These are phyloP conservation scores for Fistularia tabacaria DNA, from an alignment of 2,797 vertebrate species.

Conservation along the genomic window DNA sequence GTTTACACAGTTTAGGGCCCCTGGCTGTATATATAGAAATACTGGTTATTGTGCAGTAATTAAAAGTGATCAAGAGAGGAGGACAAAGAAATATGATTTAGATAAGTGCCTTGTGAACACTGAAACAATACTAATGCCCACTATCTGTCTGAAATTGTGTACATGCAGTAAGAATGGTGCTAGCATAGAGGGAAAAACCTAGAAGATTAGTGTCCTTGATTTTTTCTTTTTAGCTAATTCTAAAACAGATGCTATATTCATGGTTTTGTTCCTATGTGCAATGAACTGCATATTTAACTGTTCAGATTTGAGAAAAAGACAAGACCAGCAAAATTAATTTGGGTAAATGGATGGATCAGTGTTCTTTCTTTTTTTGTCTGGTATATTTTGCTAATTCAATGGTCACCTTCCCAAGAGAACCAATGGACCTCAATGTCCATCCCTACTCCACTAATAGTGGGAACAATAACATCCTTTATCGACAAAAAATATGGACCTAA, in stretches of 20 bases:
- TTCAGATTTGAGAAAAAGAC: conserved; percentile 11
- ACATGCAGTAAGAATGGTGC: conserved; percentile 85
- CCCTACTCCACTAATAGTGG: no score
- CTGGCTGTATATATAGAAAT: conserved; percentile 35
- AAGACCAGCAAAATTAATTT: neutral
- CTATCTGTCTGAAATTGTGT: conserved; percentile 78
- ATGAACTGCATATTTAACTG: conserved; percentile 25
- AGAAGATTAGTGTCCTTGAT: conserved; percentile 39
- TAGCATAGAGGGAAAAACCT: conserved; percentile 63
- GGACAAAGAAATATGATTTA: conserved; percentile 56
- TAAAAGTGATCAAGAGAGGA: conserved; percentile 32
- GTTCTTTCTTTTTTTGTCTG: no score
- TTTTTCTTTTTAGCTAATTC: conserved; percentile 47
- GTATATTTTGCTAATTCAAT: no score
- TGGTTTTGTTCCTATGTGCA: conserved; percentile 40
- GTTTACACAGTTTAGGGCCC: conserved; percentile 24
- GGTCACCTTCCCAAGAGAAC: no score
- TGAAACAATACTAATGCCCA: conserved; percentile 79
- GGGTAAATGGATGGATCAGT: no score
- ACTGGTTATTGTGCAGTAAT: conserved; percentile 38
- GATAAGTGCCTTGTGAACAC: conserved; percentile 97
- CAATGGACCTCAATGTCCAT: no score
- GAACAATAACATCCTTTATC: no score
- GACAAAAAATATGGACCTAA: no score
- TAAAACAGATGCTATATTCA: conserved; percentile 51